Evolutionary conservation across 2,797 vertebrate genomes (phyloP).

Genomic region (Miichthys miiuy): DNA sequence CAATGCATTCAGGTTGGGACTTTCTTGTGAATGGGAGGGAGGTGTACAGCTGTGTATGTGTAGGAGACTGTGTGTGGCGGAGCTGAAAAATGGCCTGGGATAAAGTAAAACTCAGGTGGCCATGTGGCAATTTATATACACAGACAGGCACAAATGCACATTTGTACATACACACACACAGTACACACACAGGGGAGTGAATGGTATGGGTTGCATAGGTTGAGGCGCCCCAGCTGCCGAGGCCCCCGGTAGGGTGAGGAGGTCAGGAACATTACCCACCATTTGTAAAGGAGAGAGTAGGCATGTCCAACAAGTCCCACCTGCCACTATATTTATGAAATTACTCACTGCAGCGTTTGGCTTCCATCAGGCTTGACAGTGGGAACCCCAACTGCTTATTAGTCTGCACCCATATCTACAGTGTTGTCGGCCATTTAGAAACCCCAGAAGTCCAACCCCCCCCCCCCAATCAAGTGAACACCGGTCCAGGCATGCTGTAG

Average conservation of each 20-base stretch:
- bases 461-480: not conserved
- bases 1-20: not conserved
- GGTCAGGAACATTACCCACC: conserved; percentile 83
- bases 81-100: conserved; percentile 55
- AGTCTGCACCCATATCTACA: conserved; percentile 55
- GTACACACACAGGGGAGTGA: conserved; percentile 55
- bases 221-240: conserved; percentile 77
- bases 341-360: conserved; percentile 74
- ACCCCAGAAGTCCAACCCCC: conserved; percentile 30
- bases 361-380: conserved; percentile 77
- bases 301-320: conserved; percentile 83
- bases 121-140: conserved; percentile 67
- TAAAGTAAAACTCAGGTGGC: conserved; percentile 64
- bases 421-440: conserved; percentile 52
- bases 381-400: conserved; percentile 50
- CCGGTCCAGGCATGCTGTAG: conserved; percentile 22
- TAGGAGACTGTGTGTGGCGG: conserved; percentile 46
- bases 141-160: conserved; percentile 67
- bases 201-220: conserved; percentile 64
- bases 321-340: conserved; percentile 81
- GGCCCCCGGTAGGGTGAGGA: conserved; percentile 74
- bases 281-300: conserved; percentile 79
- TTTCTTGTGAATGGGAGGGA: conserved; percentile 33
- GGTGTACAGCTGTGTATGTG: not conserved
- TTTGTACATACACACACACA: conserved; percentile 48